Conservation (phyloP, 1,140 invertebrate genomes). For the Drosophila yakuba region DNA sequence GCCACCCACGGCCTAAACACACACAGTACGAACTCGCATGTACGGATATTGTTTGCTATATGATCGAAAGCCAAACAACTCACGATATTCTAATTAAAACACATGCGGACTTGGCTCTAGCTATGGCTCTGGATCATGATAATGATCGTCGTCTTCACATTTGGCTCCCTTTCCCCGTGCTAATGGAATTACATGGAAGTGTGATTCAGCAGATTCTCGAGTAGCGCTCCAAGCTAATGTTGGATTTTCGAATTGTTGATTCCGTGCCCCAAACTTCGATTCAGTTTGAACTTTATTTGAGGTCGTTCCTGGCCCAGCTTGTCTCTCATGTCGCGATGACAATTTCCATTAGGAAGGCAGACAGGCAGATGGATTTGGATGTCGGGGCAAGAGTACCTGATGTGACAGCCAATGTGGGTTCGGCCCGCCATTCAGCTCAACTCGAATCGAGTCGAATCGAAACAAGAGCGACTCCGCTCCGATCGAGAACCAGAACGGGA, state of each 20-base stretch:
- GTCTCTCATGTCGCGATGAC: slow-evolving; percentile 64
- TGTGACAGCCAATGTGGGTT: slow-evolving; percentile 68
- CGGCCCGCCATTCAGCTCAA: slow-evolving; percentile 28
- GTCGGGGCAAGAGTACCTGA: slow-evolving; percentile 47
- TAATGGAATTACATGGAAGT: slow-evolving; percentile 76
- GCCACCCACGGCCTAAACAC: slow-evolving; percentile 66
- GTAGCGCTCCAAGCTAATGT: slow-evolving; percentile 75
- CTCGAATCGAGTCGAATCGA: slow-evolving; percentile 11
- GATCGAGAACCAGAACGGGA: slow-evolving; percentile 38
- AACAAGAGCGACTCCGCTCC: slow-evolving; percentile 60
- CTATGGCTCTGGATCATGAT: slow-evolving; percentile 30
- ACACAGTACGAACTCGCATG: slow-evolving; percentile 15
- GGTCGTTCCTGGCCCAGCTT: slow-evolving; percentile 9
- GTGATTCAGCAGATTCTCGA: slow-evolving; percentile 66
- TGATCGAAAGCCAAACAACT: slow-evolving; percentile 80
- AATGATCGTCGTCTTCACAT: slow-evolving; percentile 18
- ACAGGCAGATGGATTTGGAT: slow-evolving; percentile 60
- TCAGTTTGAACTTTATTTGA: slow-evolving; percentile 51
- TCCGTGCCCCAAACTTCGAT: slow-evolving; percentile 47
- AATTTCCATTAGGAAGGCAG: slow-evolving; percentile 70
- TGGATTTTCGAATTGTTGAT: slow-evolving; percentile 42
- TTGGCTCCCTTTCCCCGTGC: slow-evolving; percentile 50
- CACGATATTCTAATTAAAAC: slow-evolving; percentile 83
- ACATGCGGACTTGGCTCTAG: slow-evolving; percentile 50
- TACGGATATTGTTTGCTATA: slow-evolving; percentile 74